Percentiles rank a stretch among this genome's conserved stretches.
phyloP scores from a whole-genome alignment of 37 sponge, comb jelly and placozoan genomes.

The Oopsacas minuta region DNA sequence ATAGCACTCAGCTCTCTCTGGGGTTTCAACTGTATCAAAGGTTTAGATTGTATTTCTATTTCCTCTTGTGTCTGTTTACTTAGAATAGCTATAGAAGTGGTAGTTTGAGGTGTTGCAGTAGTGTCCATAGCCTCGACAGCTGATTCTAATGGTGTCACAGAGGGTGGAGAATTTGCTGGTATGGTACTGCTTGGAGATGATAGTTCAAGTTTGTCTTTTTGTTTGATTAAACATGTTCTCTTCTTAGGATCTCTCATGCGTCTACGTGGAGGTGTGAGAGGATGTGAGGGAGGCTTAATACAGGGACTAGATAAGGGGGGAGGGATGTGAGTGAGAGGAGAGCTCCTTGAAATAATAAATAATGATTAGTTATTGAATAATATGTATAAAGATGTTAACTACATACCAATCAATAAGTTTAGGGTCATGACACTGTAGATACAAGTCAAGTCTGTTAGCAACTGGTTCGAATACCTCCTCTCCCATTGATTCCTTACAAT shows the following conservation, averaged over 20 bases:
- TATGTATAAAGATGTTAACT: too few species aligned
- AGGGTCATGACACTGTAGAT: not conserved
- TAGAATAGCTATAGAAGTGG: not conserved
- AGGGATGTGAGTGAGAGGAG: not conserved
- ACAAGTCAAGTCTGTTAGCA: not conserved
- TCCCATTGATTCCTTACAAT: slow-evolving; percentile 6
- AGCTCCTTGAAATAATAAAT: not conserved
- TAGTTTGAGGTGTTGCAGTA: not conserved
- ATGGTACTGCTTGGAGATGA: not conserved
- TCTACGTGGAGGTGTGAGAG: not conserved
- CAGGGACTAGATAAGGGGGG: not conserved
- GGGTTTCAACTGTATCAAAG: not conserved
- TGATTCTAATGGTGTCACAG: not conserved
- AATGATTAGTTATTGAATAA: too few species aligned
- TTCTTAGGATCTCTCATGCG: not conserved
- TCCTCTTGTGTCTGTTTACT: not conserved
- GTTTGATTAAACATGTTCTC: not conserved
- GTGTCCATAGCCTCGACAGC: not conserved
- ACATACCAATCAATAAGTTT: not conserved
- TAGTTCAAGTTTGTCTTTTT: not conserved
- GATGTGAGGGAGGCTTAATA: not conserved
- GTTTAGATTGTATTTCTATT: not conserved
- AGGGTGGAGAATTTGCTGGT: not conserved
- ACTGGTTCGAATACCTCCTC: not conserved
- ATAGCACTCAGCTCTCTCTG: not conserved